Evolutionary conservation across 2,888 invertebrate genomes (phyloP).

Genomic region (Belgica antarctica): DNA sequence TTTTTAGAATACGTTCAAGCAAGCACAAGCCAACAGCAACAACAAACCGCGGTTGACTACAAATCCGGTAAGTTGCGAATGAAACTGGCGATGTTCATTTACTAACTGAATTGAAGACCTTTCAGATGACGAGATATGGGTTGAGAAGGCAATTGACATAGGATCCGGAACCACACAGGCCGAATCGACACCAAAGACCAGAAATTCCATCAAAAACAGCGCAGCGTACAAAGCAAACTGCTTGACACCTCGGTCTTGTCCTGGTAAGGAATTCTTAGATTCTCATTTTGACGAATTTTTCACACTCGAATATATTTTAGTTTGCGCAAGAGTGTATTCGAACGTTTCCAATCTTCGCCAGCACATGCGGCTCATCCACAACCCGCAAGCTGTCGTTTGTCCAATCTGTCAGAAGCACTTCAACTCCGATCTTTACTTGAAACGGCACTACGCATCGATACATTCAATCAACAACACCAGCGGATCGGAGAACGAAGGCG

Average conservation of each 20-base stretch:
- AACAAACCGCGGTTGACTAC: conserved; percentile 32
- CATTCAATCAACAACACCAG: conserved; percentile 38
- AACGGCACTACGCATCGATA: conserved; percentile 55
- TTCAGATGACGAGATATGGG: conserved; percentile 42
- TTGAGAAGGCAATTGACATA: conserved; percentile 33
- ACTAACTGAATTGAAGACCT: too few species aligned
- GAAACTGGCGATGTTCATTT: neutral
- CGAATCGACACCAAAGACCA: conserved; percentile 16
- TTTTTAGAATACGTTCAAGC: conserved; percentile 25
- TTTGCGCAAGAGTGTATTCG: conserved; percentile 65
- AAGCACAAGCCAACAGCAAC: conserved; percentile 32
- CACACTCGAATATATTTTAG: conserved; percentile 53
- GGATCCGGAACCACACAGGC: conserved; percentile 17
- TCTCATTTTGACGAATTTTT: conserved; percentile 9
- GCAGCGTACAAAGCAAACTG: conserved; percentile 57
- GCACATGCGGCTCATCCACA: conserved; percentile 66
- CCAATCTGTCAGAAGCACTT: conserved; percentile 63
- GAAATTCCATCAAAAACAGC: conserved; percentile 49
- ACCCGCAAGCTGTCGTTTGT: conserved; percentile 63
- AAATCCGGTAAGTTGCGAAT: conserved; percentile 34
- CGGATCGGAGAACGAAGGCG: conserved; percentile 31
- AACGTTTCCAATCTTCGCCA: conserved; percentile 65
- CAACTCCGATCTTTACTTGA: conserved; percentile 64
- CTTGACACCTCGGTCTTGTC: conserved; percentile 57
- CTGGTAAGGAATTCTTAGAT: neutral